Evolutionary conservation across 2,113 vertebrate species (phyloP).

Genomic region (Microcebus ravelobensis): DNA sequence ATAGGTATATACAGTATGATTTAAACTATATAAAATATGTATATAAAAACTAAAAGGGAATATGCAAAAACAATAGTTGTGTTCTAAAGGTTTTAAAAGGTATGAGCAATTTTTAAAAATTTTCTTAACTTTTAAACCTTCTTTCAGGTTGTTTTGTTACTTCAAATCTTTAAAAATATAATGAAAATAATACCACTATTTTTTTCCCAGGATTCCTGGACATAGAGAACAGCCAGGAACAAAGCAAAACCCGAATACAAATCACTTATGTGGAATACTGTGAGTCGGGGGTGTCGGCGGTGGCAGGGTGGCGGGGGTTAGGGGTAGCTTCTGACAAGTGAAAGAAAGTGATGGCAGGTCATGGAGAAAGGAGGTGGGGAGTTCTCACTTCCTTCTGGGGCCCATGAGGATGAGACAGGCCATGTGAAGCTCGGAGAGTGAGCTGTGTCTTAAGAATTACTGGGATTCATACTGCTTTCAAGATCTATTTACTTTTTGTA

Average conservation of each 20-base stretch:
- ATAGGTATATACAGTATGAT: background rate
- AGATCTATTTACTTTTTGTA: background rate
- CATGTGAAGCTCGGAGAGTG: background rate
- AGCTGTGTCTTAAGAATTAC: background rate
- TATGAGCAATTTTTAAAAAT: background rate
- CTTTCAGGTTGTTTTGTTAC: background rate
- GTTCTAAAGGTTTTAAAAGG: background rate
- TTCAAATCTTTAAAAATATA: background rate
- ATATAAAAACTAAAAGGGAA: background rate
- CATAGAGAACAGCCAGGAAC: background rate
- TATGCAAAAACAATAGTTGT: background rate
- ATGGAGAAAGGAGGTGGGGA: background rate
- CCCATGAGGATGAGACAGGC: background rate
- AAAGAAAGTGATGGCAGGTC: background rate
- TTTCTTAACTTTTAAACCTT: background rate
- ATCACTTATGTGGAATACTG: background rate
- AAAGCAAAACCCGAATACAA: background rate
- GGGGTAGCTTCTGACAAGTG: background rate
- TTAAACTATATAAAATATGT: background rate
- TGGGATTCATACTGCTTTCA: background rate
- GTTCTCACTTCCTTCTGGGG: background rate
- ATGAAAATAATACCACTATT: background rate
- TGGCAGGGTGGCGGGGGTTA: no score
- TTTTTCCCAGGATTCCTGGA: background rate
- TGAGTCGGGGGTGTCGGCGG: no score